Conservation (phyloP, 2,888 invertebrate genomes). For the Tenthredo amoena region DNA sequence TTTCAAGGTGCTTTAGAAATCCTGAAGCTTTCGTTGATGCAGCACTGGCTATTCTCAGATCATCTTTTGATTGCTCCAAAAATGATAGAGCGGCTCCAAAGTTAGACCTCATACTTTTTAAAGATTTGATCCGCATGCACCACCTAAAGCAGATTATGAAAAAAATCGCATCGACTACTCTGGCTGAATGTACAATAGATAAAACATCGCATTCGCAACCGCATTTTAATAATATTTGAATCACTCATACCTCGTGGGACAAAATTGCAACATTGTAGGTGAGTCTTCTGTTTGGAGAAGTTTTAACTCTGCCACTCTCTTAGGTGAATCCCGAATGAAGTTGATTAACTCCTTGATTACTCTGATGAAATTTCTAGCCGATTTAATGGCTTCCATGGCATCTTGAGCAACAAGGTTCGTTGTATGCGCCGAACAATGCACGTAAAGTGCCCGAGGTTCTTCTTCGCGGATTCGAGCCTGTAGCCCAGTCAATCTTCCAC, state of each 20-base stretch:
- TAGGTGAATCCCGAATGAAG: slow-evolving; percentile 50
- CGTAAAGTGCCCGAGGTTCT: slow-evolving; percentile 58
- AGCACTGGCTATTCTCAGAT: slow-evolving; percentile 19
- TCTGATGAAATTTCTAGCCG: slow-evolving; percentile 56
- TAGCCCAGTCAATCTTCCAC: slow-evolving; percentile 60
- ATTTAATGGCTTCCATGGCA: slow-evolving; percentile 55
- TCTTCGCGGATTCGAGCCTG: slow-evolving; percentile 60
- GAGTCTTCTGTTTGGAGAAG: slow-evolving; percentile 25
- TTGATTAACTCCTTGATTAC: slow-evolving; percentile 51
- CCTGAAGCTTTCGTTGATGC: slow-evolving; percentile 29
- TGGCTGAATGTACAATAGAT: neutral
- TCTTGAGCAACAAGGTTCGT: slow-evolving; percentile 61
- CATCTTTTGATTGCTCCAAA: slow-evolving; percentile 36
- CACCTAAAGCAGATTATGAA: neutral
- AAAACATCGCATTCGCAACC: slow-evolving; percentile 12
- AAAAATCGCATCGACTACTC: neutral
- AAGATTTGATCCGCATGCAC: slow-evolving; percentile 36
- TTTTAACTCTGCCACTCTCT: slow-evolving; percentile 48
- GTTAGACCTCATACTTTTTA: slow-evolving; percentile 22
- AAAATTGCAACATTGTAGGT: slow-evolving; percentile 49
- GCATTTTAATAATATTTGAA: neutral
- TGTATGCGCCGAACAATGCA: slow-evolving; percentile 61
- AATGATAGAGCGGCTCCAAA: neutral
- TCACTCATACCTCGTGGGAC: slow-evolving; percentile 51
- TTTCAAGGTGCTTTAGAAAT: slow-evolving; percentile 20